A percentile compares a stretch with the other conserved stretches of the same genome.
Conservation (phyloP, 2,113 vertebrate genomes). For the Nothoprocta pentlandii region DNA sequence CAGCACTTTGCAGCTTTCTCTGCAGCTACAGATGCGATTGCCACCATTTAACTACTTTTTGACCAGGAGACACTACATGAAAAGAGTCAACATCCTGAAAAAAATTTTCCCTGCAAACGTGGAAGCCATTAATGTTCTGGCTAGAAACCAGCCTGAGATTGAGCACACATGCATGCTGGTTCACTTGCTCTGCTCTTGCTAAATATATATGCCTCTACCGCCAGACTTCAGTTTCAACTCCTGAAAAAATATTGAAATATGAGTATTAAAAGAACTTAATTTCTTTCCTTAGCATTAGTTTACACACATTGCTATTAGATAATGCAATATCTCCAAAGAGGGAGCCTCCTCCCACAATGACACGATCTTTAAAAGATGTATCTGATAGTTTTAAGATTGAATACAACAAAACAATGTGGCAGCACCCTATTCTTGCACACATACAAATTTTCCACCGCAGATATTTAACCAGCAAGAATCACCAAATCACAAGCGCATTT, state of each 20-base stretch:
- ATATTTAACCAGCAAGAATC: background rate
- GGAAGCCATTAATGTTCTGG: background rate
- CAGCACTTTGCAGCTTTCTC: background rate
- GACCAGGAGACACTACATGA: background rate
- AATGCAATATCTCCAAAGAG: background rate
- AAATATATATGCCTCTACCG: fast-evolving
- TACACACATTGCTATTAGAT: background rate
- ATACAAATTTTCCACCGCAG: background rate
- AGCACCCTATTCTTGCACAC: background rate
- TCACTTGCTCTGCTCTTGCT: background rate
- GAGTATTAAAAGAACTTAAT: no score
- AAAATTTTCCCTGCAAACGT: background rate
- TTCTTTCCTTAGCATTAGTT: background rate
- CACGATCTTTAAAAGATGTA: background rate
- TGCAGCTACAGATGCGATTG: background rate
- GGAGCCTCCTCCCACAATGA: background rate
- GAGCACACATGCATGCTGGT: background rate
- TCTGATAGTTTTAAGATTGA: background rate
- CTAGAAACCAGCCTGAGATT: background rate
- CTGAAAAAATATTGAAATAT: no score
- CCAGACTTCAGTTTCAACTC: no score
- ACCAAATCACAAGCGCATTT: background rate
- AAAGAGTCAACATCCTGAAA: background rate
- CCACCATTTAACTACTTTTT: background rate
- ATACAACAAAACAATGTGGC: background rate